Evolutionary conservation across 2,888 invertebrate species (phyloP).

Genomic region (Lasioglossum oenotherae): DNA sequence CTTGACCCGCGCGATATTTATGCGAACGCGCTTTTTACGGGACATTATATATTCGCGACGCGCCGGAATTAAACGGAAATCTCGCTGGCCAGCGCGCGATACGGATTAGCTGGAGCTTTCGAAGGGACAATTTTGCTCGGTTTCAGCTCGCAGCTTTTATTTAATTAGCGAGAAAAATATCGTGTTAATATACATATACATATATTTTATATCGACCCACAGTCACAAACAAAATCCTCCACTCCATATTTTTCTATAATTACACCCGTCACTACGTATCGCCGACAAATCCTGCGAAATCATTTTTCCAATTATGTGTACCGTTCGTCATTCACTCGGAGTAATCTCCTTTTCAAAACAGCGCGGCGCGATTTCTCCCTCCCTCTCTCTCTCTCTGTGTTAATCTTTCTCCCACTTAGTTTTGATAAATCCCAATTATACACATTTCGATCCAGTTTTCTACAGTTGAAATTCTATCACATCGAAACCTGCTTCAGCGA

Average conservation of each 20-base stretch:
- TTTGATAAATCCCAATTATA: neutral
- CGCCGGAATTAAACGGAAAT: neutral
- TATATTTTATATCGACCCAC: neutral
- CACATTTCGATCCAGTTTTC: neutral
- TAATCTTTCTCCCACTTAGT: too few relatives aligned
- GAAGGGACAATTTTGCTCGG: neutral
- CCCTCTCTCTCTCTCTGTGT: neutral
- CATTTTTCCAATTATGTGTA: neutral
- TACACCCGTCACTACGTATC: neutral
- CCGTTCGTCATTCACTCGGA: neutral
- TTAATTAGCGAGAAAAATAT: conserved; percentile 2
- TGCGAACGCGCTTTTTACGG: neutral
- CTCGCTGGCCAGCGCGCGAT: neutral
- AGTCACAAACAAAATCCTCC: neutral
- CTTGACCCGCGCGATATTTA: neutral
- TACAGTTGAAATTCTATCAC: neutral
- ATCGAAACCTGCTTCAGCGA: neutral
- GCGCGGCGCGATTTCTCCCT: neutral
- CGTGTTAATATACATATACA: neutral
- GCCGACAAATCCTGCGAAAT: neutral
- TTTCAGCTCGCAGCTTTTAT: neutral
- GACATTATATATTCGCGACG: neutral
- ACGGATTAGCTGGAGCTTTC: neutral
- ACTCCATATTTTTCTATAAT: neutral
- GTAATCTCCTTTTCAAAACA: neutral